Conservation (phyloP, 2,113 vertebrate genomes). For the Mesitornis unicolor region DNA sequence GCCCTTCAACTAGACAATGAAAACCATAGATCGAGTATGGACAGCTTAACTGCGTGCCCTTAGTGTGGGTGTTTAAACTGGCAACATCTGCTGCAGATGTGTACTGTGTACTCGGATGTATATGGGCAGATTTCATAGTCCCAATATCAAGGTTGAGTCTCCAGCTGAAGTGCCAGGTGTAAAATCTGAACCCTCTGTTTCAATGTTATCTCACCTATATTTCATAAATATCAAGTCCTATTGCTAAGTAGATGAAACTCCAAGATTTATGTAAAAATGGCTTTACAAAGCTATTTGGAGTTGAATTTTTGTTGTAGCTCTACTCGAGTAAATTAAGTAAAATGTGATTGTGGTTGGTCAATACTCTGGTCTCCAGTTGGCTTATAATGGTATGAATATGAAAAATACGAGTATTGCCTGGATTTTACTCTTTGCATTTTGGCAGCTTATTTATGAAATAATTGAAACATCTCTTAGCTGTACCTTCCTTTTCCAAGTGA, state of each 20-base stretch:
- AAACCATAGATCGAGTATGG: not conserved
- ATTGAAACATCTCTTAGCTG: not conserved
- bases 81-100: not conserved
- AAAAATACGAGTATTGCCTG: not conserved
- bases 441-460: not conserved
- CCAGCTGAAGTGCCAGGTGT: not conserved
- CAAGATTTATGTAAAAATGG: not conserved
- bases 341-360: not conserved
- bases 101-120: not conserved
- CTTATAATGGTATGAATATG: not conserved
- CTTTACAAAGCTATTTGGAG: not conserved
- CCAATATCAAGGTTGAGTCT: not conserved
- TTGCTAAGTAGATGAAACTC: not conserved
- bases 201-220: not conserved
- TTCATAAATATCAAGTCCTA: not conserved
- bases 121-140: not conserved
- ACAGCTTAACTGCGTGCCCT: not conserved
- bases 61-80: not conserved
- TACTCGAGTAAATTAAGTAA: not conserved
- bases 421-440: slow-evolving; percentile 20
- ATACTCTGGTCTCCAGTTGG: not conserved
- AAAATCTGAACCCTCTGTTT: not conserved
- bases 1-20: not conserved
- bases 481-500: slow-evolving; percentile 57
- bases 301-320: not conserved